Evolutionary conservation across 1,140 invertebrate species (phyloP), one percentile per base, ranked within the genome.

Genomic region (Cydia splendana): DNA sequence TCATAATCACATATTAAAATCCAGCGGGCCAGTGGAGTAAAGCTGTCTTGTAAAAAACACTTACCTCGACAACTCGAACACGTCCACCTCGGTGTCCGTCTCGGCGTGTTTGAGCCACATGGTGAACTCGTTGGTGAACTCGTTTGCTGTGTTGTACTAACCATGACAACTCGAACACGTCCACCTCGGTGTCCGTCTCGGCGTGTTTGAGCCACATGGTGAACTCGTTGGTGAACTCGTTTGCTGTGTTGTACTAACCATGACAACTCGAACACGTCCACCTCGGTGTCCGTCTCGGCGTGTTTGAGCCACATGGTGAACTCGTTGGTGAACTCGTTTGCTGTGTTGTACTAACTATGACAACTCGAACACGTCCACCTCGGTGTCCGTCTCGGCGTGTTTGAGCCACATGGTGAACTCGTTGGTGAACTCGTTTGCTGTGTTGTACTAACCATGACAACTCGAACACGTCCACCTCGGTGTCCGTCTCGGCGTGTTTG

Each of bases 341-440:
- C n/a, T n/a, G n/a, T n/a, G n/a, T n/a, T n/a, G n/a, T n/a, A 28
- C 28, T 28, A 28, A 28, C 28, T 3, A 2, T 3, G 28, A 96
- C 75, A 98, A 88, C 91, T 98, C 96, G 85, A 95, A 97, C 12
- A 97, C 94, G 57, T 96, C 95, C 4, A 97, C 94, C 28, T 97
- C 95, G 30, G 94, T 91, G 4, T 95, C 94, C 65, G 94, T 90
- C 13, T 95, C 93, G 1, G 95, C 84, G 82, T 96, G 94, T 75
- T 95, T 94, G 20, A 97, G 93, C 98, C 98, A 99, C 74, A 96
- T 96, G 15, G 95, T 94, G 93, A 98, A 99, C 93, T 99, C 99
- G 81, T 97, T 97, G 12, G n/a, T n/a, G n/a, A n/a, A n/a, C n/a
- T n/a, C n/a, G n/a, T n/a, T n/a, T n/a, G n/a, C n/a, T n/a, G n/a